Conservation (phyloP, 2,797 vertebrate genomes). For the Coccyzus lansbergi region DNA sequence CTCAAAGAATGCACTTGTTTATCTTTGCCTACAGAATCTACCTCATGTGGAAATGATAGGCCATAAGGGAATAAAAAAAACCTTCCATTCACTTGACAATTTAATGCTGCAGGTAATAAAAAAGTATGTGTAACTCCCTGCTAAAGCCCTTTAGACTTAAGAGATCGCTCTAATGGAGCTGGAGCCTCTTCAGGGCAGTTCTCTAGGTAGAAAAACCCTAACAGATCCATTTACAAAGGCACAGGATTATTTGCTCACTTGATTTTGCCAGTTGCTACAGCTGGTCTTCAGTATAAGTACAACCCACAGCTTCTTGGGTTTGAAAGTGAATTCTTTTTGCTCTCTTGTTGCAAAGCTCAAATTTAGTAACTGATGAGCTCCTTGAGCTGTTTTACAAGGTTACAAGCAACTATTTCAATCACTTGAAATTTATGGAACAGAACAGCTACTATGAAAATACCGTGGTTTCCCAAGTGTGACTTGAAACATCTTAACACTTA, state of each 20-base stretch:
- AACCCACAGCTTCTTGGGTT: neutral
- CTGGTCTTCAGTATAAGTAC: neutral
- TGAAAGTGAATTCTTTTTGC: neutral
- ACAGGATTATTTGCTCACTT: neutral
- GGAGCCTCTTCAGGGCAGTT: neutral
- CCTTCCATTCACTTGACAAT: neutral
- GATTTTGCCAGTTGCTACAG: neutral
- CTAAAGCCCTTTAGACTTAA: neutral
- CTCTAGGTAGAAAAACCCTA: neutral
- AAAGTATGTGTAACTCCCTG: neutral
- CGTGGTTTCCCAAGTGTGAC: neutral
- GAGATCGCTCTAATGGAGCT: neutral
- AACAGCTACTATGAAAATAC: neutral
- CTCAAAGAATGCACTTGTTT: neutral
- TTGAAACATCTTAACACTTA: neutral
- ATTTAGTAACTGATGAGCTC: neutral
- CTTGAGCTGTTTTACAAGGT: neutral
- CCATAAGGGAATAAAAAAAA: neutral
- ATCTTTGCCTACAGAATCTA: neutral
- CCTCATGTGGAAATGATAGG: neutral
- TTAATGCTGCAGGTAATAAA: neutral
- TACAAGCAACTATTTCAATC: neutral
- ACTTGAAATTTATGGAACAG: neutral
- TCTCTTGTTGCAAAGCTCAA: neutral
- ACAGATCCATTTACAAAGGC: neutral